Conservation (phyloP, 2,113 vertebrate species). For the Cheirogaleus medius region DNA sequence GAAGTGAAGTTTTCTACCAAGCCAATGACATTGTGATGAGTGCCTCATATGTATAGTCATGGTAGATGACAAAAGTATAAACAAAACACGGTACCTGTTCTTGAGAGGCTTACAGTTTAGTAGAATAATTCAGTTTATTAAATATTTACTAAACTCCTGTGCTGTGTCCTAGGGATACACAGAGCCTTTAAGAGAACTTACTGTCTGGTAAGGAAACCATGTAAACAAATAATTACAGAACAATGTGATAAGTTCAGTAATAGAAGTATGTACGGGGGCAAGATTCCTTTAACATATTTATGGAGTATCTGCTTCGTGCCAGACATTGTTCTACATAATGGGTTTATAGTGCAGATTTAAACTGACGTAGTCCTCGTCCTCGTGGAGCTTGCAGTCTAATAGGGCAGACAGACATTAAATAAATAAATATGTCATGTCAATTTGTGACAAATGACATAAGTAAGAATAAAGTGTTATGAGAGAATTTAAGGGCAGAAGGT, state of each 20-base stretch:
- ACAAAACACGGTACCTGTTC: neutral
- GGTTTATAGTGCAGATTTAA: neutral
- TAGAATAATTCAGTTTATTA: constrained; percentile 1
- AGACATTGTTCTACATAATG: neutral
- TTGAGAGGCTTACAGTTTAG: constrained; percentile 19
- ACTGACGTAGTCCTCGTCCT: neutral
- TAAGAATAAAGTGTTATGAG: neutral
- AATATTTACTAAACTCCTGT: neutral
- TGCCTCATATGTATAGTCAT: neutral
- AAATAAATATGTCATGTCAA: neutral
- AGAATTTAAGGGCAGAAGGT: neutral
- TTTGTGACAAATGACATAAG: neutral
- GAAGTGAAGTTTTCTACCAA: constrained; percentile 19
- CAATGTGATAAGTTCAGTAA: neutral
- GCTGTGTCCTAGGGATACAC: neutral
- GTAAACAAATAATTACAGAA: neutral
- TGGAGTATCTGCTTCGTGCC: neutral
- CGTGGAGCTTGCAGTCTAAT: neutral
- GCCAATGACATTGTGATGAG: neutral
- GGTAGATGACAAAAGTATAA: neutral
- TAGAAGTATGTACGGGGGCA: neutral
- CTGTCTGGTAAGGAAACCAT: neutral
- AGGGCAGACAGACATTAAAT: neutral
- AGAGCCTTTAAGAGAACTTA: neutral
- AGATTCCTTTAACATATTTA: neutral